Base-by-base conservation (phyloP, 35 echinoderm and acorn worm species). In the Acanthaster planci region DNA sequence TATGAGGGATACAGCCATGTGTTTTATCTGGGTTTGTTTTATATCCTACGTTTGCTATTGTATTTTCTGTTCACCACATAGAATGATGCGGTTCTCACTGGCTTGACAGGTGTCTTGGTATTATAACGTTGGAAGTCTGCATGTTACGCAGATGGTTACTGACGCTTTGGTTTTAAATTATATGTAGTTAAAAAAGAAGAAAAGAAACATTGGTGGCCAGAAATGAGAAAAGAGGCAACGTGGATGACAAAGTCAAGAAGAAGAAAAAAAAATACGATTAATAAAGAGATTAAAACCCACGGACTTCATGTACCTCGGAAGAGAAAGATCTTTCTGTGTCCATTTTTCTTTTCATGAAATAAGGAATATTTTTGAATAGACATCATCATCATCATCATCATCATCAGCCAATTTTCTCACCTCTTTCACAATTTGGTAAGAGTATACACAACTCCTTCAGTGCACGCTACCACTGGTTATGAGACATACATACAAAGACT, bases 271-370 rank as follows among this genome's bases (percentile, higher is more conserved):
- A 1, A 34, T 10, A 8, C 22, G 64, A 29, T 72, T 72, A 21
- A 72, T 72, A 29, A 72, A 72, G 64, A 72, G 64, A 14, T 30
- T 31, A 72, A 26, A 34, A 72, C 14, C 64, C 64, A 30, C 14
- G 64, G 64, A 72, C 64, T 72, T 72, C 64, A 72, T 72, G 64
- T 72, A 72, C 64, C 64, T 72, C 30, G 14, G 30, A 72, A 72
- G 64, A 72, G 64, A 72, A 31, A 34, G 64, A 26, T 72, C 64
- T 8, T 72, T 72, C 64, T 72, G 64, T 72, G 64, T 72, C 64
- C 64, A 72, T 72, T 72, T 72, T 72, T n/a, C n/a, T n/a, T n/a
- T n/a, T n/a, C 1, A 31, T 72, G 64, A 72, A 26, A 72, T 31
- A 67, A 72, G 26, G 30, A 26, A 1, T 72, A 26, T 47, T 47